Evolutionary conservation across 1,140 invertebrate species (phyloP), one percentile per base, ranked within the genome.

Genomic region (Drosophila rufa): DNA sequence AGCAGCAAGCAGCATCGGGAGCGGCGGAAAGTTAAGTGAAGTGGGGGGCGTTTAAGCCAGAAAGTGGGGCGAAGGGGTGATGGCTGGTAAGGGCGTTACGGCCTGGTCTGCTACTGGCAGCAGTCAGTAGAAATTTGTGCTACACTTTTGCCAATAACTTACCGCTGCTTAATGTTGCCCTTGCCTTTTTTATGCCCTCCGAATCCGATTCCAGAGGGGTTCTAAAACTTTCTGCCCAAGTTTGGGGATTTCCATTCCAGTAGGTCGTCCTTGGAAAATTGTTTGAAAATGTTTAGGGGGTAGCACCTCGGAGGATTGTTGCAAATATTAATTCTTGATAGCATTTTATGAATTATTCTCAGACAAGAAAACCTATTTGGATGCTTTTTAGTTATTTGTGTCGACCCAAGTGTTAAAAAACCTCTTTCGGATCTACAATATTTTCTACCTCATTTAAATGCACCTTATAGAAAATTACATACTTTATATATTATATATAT

Each of bases 71-170:
- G 14, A n/a, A 36, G 30, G 2, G 22, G 12, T 14, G 3, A 7
- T 25, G 19, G n/a, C 11, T 6, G 7, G 2, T 8, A 33, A 33
- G 30, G 15, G 42, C 14, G 45, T 57, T 27, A 62, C 71, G 57
- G 51, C 60, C 81, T 77, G 67, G 51, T 57, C 81, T 77, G 67
- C 73, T 68, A 43, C 60, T 81, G 78, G 75, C 70, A 86, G 76
- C 62, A 80, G 84, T 86, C 83, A 87, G 80, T 80, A 82, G 53
- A 82, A 86, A 77, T 73, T 73, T 87, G 62, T 69, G 56, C 80
- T 73, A 79, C 79, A 68, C 66, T 82, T 60, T 86, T 71, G 45
- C 59, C 84, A 85, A 80, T 84, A 84, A 62, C 61, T 77, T 74
- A 74, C 48, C 77, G 47, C 79, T 84, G 81, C 62, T 70, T 68